Base-by-base conservation (phyloP, 2,113 vertebrate species). In the Oncorhynchus mykiss region DNA sequence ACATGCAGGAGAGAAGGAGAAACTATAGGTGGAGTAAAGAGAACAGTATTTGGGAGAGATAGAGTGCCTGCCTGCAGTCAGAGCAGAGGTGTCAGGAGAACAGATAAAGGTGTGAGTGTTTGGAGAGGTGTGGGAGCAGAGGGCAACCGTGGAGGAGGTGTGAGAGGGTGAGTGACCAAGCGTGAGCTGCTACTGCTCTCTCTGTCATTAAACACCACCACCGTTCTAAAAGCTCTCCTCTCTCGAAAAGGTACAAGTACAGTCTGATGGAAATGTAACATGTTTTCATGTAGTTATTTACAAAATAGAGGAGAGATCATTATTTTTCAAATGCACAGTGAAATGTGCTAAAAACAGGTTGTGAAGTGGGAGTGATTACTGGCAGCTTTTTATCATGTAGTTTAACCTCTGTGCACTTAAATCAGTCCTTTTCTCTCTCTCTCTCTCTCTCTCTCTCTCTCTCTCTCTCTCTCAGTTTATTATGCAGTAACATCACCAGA, bases 401-500 rank as follows among this genome's bases (percentile, higher is more conserved):
- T 87, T 80, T 83, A 87, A 89, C 83, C 79, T 80, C 80, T 82
- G 60, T 66, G 81, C 84, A 75, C 57, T 88, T 90, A 91, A 89
- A 86, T 88, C 71, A n/a, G n/a, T n/a, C n/a, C n/a, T n/a, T n/a
- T n/a, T 45, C 8, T 16, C 62, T 20, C 39, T 70, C 79, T 67
- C 59, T 73, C 73, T 69, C 31, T 9, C 25, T 22, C 75, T 31
- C 60, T 34, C 3, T 24, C 22, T 45, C 8, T 16, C 62, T 20
- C 39, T 70, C 80, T 67, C 59, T 73, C 73, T 69, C 31, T 9
- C 34, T 18, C 74, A 79, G 82, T 91, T 90, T 91, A 88, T 92
- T 91, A 91, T 91, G 89, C 92, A 91, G 90, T 91, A 90, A 91
- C 87, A 89, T 91, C 81, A 89, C 77, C 84, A 84, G 89, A 88